These are phyloP conservation scores for Matsumyia berberina DNA, from an alignment of 2,888 invertebrate species.

Conservation along the genomic window DNA sequence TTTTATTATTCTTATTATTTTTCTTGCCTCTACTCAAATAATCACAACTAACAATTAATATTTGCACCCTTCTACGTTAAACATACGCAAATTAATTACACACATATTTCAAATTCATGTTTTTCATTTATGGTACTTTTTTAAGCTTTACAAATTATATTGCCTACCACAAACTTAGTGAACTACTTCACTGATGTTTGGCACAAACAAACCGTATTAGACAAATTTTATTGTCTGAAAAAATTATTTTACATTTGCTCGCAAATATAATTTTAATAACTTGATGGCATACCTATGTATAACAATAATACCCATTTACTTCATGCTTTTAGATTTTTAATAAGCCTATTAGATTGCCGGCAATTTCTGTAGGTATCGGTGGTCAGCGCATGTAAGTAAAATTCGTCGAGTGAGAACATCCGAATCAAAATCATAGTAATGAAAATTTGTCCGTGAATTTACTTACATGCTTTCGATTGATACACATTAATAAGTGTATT, in stretches of 20 bases:
- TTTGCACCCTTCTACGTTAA: conserved; percentile 67
- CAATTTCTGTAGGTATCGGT: conserved; percentile 17
- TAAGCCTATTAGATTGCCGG: conserved; percentile 2
- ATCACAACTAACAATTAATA: conserved; percentile 75
- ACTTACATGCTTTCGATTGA: background rate
- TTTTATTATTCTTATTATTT: conserved; percentile 54
- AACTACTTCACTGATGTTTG: conserved; percentile 33
- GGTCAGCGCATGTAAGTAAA: conserved; percentile 8
- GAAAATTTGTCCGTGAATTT: background rate
- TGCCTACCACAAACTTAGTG: conserved; percentile 34
- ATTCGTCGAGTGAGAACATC: no score
- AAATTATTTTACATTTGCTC: conserved; percentile 15
- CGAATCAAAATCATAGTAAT: background rate
- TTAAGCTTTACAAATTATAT: conserved; percentile 35
- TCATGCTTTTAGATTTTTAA: background rate
- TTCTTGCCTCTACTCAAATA: conserved; percentile 69
- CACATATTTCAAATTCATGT: conserved; percentile 50
- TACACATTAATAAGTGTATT: background rate
- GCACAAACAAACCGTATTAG: conserved; percentile 41
- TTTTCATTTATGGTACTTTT: conserved; percentile 36
- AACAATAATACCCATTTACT: background rate
- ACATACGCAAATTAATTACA: conserved; percentile 71
- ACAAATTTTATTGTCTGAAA: conserved; percentile 27
- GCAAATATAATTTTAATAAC: conserved; percentile 2
- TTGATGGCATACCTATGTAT: conserved; percentile 3